Evolutionary conservation across 1,140 invertebrate genomes (phyloP), one percentile per base, ranked within the genome.

Genomic region (Bombus polaris): DNA sequence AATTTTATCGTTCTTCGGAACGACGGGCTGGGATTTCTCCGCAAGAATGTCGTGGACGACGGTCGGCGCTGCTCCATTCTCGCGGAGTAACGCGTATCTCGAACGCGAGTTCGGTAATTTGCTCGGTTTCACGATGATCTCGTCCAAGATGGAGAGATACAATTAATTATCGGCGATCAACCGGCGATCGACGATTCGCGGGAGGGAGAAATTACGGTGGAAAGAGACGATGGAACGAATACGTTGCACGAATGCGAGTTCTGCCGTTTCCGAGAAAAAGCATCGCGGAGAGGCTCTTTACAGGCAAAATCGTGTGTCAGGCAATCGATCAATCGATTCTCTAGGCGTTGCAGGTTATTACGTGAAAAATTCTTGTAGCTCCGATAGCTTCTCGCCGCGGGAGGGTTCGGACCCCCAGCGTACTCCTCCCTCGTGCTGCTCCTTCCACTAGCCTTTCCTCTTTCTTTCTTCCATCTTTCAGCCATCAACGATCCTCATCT

Each of bases 331-430:
- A 93, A 94, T 93, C 92, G 92, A 82, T 88, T 93, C 92, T 89
- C 92, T 91, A 91, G 92, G 90, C 93, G 92, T 93, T 94, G 93
- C 93, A 88, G 89, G 93, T 93, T 94, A 94, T 94, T 94, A 93
- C 92, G 91, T 90, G 90, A 93, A 93, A 94, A 93, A 93, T 92
- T 89, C 91, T 89, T 91, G 93, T 93, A 91, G 90, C 92, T 90
- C 83, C 92, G 93, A 94, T 94, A 93, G 89, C 85, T 93, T 86
- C 89, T 91, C 93, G 90, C 93, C 89, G 89, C 93, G 80, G 93
- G 93, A 91, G 92, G 88, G 86, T 89, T 83, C 73, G 88, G 92
- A 92, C 91, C 92, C 93, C 91, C 89, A 92, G 92, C 92, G 89
- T 86, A 90, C 87, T 75, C 72, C 81, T 83, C 81, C 59, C 78